These are phyloP conservation scores for Myotis brandtii DNA, from an alignment of 2,113 vertebrate genomes.

Conservation along the genomic window DNA sequence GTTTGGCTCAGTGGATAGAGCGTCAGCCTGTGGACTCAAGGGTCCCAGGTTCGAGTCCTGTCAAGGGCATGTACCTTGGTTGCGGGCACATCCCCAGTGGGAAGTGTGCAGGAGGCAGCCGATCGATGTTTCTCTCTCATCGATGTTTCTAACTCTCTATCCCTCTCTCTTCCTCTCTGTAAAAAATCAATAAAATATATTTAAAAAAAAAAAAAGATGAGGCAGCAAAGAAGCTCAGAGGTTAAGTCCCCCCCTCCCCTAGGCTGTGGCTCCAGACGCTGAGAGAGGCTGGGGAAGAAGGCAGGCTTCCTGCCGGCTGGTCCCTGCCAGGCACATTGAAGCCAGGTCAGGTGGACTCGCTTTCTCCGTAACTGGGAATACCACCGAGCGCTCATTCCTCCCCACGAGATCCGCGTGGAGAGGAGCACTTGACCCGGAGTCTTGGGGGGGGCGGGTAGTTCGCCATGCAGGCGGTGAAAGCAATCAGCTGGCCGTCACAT, in stretches of 20 bases:
- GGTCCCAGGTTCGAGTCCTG: too few relatives aligned
- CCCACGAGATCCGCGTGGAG: background rate
- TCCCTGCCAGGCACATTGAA: background rate
- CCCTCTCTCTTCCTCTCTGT: too few relatives aligned
- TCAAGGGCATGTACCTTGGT: too few relatives aligned
- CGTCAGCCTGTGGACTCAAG: too few relatives aligned
- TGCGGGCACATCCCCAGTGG: too few relatives aligned
- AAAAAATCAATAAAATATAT: too few relatives aligned
- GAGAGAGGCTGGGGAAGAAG: background rate
- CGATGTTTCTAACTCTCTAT: too few relatives aligned
- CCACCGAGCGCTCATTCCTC: constrained; percentile 13
- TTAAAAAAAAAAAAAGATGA: background rate
- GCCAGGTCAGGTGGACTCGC: background rate
- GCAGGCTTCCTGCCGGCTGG: background rate
- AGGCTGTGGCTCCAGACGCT: background rate
- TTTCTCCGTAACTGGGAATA: background rate
- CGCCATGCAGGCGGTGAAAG: background rate
- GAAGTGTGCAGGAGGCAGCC: too few relatives aligned
- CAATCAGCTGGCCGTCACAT: background rate
- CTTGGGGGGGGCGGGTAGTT: background rate
- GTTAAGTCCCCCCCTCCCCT: background rate
- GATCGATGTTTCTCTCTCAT: too few relatives aligned
- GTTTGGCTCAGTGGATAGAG: too few relatives aligned
- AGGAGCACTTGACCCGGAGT: constrained; percentile 45
- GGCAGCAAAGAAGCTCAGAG: background rate